Evolutionary conservation across 1,140 invertebrate species (phyloP), one percentile per base, ranked within the genome.

Genomic region (Drosophila jambulina): DNA sequence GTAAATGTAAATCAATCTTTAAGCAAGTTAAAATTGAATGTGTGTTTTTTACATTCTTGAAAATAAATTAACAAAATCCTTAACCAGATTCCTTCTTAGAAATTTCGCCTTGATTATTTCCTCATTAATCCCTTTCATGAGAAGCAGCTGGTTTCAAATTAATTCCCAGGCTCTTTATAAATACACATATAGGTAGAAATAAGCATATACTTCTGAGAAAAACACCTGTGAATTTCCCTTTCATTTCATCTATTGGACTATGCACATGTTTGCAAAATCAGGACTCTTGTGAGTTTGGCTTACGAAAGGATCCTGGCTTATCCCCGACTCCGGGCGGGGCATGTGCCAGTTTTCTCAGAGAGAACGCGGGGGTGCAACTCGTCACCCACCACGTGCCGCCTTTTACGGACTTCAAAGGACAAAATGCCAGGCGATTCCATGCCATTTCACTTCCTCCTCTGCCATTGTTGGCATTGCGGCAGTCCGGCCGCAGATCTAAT

Each of bases 401-500:
- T 34, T 53, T 8, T 32, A 25, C 0, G 8, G 29, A 53, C 46
- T 62, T 62, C 59, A 62, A 62, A 62, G 59, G 17, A 25, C 29
- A 17, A 23, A 60, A 49, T 45, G 49, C 49, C 49, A 34, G 40
- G 13, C 57, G 27, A 32, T 61, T 54, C 21, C 27, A 54, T 61
- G 13, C 46, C 27, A 61, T 61, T 61, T 34, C 48, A 27, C 23
- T 38, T 2, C 21, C 25, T 34, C 19, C 34, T 56, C 21, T 4
- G 53, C 27, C n/a, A 51, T 51, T 51, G 48, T 51, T 51, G 7
- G 27, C 48, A 5, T 49, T 43, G 17, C 27, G 36, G 51, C n/a
- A n/a, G 29, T 53, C 45, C 45, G 21, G 46, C 10, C 23, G 3
- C 17, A 65, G 63, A 65, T 65, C 63, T 36, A 65, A 65, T 65